Evolutionary conservation across 2,888 invertebrate genomes (phyloP), one percentile per base, ranked within the genome.

Genomic region (Ennomos fuscantarius): DNA sequence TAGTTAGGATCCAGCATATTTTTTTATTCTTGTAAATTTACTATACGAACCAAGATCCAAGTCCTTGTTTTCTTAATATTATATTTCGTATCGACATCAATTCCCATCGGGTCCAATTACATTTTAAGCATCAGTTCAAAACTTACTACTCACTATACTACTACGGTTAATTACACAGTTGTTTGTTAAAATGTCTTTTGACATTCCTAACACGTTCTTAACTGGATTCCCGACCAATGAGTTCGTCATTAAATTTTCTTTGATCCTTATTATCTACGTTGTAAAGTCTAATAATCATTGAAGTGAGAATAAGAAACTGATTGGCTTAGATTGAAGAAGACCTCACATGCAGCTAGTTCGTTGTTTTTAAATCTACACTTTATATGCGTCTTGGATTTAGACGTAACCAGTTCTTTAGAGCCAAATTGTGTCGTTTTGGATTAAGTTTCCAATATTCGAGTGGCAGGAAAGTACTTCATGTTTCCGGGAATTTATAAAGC

Each of bases 151-250:
- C 52, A 62, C 64, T 57, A 48, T 64, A 55, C 46, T 32, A 41
- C 34, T 44, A 52, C 56, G 57, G 56, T 60, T 56, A 56, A 64
- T 59, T 62, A 64, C 60, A 62, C 64, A 62, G 64, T 62, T 60
- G 56, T 55, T 12, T 52, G 13, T 51, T 42, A 55, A 55, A 24
- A 59, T 43, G 53, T 37, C 12, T 34, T 52, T 59, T 45, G 45
- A 33, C 56, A 60, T 65, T 58, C 55, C 43, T 39, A 49, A n/a
- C 40, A 31, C 60, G 52, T 59, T 37, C 37, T 1, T 9, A n/a
- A 12, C 24, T 37, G n/a, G 5, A 24, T 24, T 24, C 24, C 24
- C 9, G 9, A 24, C 12, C 33, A 34, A 32, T 9, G 10, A 8
- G 15, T 36, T 34, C 9, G 24, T 5, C 3, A 24, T 24, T 24